Evolutionary conservation across 2,797 vertebrate genomes (phyloP), one percentile per base, ranked within the genome.

Genomic region (Sitta carolinensis): DNA sequence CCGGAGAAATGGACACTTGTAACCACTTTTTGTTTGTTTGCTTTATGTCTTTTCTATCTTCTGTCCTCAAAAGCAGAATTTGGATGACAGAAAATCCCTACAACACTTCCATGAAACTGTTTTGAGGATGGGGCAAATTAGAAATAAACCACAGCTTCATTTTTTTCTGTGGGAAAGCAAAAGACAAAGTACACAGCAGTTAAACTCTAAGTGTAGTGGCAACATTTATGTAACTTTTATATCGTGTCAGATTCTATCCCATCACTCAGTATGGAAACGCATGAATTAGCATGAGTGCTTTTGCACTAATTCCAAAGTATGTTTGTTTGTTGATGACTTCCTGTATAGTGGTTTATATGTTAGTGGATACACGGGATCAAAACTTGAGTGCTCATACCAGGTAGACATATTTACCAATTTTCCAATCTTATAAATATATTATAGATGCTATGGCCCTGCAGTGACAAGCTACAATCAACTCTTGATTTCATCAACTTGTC

Each of bases 381-480:
- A 83, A 78, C 13, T 52, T 61, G 50, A 85, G 26, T n/a, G 58
- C 50, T 91, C 50, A 7, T 87, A 80, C 38, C n/a, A 79, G 29
- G 59, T 58, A 73, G 78, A 73, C 64, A 29, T 82, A 87, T 84
- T 88, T 94, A 73, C 92, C 63, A 91, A 77, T 64, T 91, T 94
- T 90, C 77, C 70, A 90, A 38, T 40, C 70, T 84, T 90, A 91
- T 63, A 97, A 96, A 92, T 91, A 66, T 50, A 77, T 83, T 92
- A 74, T 81, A 91, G 50, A 94, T 81, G 70, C 76, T 94, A 85
- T 52, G 78, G 81, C 91, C 86, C 84, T 67, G 48, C 74, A 94
- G 93, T 96, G 94, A 96, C 93, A 97, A 96, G 77, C 89, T 91
- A 91, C 79, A 95, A 94, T 94, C 95, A 91, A 38, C 82, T 96